Base-by-base conservation (phyloP, 2,113 vertebrate species). In the Lepus timidus region DNA sequence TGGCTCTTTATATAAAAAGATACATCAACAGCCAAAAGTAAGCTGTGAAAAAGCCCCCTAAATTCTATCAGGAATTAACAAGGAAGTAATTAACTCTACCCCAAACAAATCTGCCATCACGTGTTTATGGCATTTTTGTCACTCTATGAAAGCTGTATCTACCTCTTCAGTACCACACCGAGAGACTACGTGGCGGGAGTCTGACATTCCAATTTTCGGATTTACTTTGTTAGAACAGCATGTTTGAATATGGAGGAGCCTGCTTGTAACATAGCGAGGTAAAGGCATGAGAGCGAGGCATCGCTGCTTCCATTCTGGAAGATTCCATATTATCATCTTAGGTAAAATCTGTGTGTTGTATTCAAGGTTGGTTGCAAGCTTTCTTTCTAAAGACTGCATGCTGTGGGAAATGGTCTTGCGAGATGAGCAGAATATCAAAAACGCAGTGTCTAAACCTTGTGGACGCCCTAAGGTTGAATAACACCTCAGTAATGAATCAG, bases 11-110 rank as follows among this genome's bases (percentile, higher is more conserved):
- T 96, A 23, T 67, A 88, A 97, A 96, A 95, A 97, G 92, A 94
- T 80, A 96, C 95, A 95, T 95, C 93, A 95, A 97, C 81, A 97
- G 94, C 96, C 94, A 96, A 94, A 96, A 51, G 81, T 95, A 85
- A 95, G 65, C 76, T 91, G 75, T 4, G 74, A 97, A 96, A 81
- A 90, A 93, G 74, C 68, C 97, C 97, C 89, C 31, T 82, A 94
- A 74, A 88, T 70, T 88, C 79, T 90, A 33, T 33, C 89, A 96
- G 93, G 87, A 96, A 92, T 97, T 85, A 97, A 84, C 55, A 74
- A 96, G 91, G 75, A 85, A 90, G 74, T 95, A 64, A 93, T 97
- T 86, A 94, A 96, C 95, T 96, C 22, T 55, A 51, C 88, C 58
- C 62, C 75, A 93, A 95, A 95, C 76, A 76, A 31, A 95, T 80